Evolutionary conservation across 2,113 vertebrate species (phyloP).

Genomic region (Ellobius talpinus): DNA sequence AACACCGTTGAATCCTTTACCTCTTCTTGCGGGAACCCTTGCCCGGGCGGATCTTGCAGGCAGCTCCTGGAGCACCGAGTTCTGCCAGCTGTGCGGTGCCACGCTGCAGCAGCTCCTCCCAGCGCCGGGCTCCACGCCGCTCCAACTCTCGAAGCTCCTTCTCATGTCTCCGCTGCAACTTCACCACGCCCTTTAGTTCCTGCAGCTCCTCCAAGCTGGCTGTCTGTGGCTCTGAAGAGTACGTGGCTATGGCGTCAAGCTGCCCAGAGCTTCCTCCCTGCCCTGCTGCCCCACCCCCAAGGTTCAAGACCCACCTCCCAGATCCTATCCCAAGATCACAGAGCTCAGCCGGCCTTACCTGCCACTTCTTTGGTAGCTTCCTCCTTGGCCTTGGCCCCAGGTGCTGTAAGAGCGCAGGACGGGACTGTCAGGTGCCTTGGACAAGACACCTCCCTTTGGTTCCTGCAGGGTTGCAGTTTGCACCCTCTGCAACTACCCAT

Average conservation of each 20-base stretch:
- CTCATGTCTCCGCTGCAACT: slow-evolving; percentile 94
- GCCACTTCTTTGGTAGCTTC: slow-evolving; percentile 49
- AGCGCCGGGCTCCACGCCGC: slow-evolving; percentile 90
- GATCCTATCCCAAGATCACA: not conserved
- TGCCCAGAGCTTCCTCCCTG: rapidly evolving
- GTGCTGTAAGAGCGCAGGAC: slow-evolving; percentile 81
- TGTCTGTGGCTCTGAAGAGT: slow-evolving; percentile 88
- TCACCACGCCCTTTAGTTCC: slow-evolving; percentile 92
- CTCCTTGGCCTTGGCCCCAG: slow-evolving; percentile 45
- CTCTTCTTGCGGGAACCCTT: slow-evolving; percentile 87
- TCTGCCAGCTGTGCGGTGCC: slow-evolving; percentile 85
- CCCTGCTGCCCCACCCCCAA: too few species aligned
- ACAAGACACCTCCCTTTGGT: not conserved
- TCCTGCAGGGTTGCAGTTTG: not conserved
- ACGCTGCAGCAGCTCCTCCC: slow-evolving; percentile 93
- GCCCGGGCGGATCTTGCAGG: slow-evolving; percentile 82
- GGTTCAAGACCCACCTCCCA: not conserved
- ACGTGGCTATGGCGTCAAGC: not conserved
- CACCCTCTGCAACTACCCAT: not conserved
- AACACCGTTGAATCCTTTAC: slow-evolving; percentile 64
- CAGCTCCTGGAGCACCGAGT: slow-evolving; percentile 80
- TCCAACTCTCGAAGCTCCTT: slow-evolving; percentile 94
- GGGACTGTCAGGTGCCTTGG: not conserved
- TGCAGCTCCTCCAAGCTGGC: slow-evolving; percentile 91
- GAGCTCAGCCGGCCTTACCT: slow-evolving; percentile 75